phyloP scores from a whole-genome alignment of 2,888 invertebrate species.

The Seira ritae region DNA sequence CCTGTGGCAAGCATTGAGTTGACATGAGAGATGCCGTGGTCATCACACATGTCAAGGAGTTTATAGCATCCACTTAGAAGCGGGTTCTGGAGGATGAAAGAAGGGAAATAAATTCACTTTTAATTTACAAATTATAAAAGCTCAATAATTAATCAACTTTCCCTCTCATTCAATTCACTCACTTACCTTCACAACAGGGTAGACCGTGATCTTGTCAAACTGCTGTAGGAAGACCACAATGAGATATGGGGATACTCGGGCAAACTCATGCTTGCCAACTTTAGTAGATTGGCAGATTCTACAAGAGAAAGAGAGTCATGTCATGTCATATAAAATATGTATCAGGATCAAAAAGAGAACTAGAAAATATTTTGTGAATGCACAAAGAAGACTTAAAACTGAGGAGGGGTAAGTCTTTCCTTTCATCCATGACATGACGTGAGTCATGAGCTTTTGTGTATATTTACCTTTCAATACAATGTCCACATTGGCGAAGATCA shows the following conservation, averaged over 20 bases:
- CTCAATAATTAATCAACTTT: background rate
- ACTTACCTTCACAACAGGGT: conserved; percentile 77
- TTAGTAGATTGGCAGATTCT: conserved; percentile 72
- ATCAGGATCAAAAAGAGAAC: background rate
- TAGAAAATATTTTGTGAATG: background rate
- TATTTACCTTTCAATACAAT: conserved; percentile 70
- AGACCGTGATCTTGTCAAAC: conserved; percentile 76
- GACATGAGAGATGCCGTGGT: conserved; percentile 77
- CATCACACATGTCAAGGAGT: conserved; percentile 77
- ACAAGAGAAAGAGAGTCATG: conserved; percentile 10
- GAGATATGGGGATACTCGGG: conserved; percentile 77
- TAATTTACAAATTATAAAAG: background rate
- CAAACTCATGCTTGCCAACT: conserved; percentile 75
- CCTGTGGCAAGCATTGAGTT: conserved; percentile 76
- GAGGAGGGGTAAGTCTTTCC: background rate
- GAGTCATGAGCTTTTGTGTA: background rate
- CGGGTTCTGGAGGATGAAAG: conserved; percentile 75
- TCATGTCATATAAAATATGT: conserved; percentile 24
- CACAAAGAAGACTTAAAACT: background rate
- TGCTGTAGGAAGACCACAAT: conserved; percentile 77
- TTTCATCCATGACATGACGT: conserved; percentile 19
- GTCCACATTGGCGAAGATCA: conserved; percentile 69
- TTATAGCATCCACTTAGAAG: conserved; percentile 77
- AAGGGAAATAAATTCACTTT: conserved; percentile 5
- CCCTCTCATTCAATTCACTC: background rate